Base-by-base conservation (phyloP, 2,113 vertebrate species). In the Python bivittatus region DNA sequence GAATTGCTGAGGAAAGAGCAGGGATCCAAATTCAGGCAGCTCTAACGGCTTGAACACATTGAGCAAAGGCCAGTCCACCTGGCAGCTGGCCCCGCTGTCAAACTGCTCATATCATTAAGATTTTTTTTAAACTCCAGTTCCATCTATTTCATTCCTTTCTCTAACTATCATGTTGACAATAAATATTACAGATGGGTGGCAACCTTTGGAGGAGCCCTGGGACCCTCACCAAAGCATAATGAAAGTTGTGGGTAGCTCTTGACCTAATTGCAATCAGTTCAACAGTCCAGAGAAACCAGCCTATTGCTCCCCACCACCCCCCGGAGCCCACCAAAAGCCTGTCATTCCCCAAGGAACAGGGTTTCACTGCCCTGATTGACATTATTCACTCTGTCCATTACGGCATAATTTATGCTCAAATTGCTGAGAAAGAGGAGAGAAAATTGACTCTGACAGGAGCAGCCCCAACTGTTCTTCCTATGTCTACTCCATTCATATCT, bases 371-470 rank as follows among this genome's bases (percentile, higher is more conserved):
- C n/a, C n/a, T 20, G 86, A 58, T 88, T 33, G 54, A 38, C 56
- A 2, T 87, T 87, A 33, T 33, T 56, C 53, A n/a, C 56, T 88
- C 86, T 33, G 10, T 88, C 86, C 86, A 86, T 86, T 57, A 88
- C 56, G 33, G 54, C 56, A 56, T 56, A 57, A 29, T 88, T 88
- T 57, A 87, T 87, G 54, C 57, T 38, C 8, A 1, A 88, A 38
- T 57, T 33, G 54, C n/a, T 88, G 86, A 88, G 86, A 57, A n/a
- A 86, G 54, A 38, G 54, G 22, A 88, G 54, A 88, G 8, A 22
- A 88, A 88, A 88, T 57, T 88, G 53, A 56, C 10, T 57, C 9
- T 88, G 86, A 88, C 86, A 88, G 86, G 54, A 88, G 54, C 54
- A 88, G 86, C 86, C 22, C 33, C 86, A 58, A 58, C 42, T 88